Evolutionary conservation across 1,140 invertebrate genomes (phyloP), one percentile per base, ranked within the genome.

Genomic region (Drosophila kohkoa): DNA sequence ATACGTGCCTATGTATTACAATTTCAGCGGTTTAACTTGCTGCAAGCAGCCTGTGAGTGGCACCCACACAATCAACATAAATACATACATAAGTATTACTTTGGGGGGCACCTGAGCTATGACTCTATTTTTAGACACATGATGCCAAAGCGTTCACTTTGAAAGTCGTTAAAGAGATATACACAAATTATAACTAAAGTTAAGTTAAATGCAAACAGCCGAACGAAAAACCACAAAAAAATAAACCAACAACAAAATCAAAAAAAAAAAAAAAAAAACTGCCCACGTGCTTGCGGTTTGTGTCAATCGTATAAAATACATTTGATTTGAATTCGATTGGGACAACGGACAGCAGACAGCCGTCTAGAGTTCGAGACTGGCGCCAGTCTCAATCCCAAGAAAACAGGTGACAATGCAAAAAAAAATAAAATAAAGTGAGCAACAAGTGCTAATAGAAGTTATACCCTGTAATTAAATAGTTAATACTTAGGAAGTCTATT

Each of bases 141-240:
- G 83, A 87, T 80, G 83, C 57, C 68, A 74, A 68, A 66, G 59
- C 72, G 66, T 71, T 69, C 79, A 62, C 75, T 80, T 81, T 67
- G 75, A 78, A 77, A 88, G 83, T 77, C 70, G 80, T 82, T 86
- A 79, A 73, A 81, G 52, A 72, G 78, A 71, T 62, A 66, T 77
- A 79, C 82, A 88, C 83, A 86, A 82, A 88, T 86, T 86, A 88
- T 86, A 88, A 88, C 76, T 82, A 69, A 77, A 77, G 68, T 51
- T 63, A 45, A 71, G 66, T 71, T 71, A 79, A 82, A 82, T 82
- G 79, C 75, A 87, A 82, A 55, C 62, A 79, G 62, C 35, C 71
- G 10, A 72, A 62, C 43, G n/a, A 6, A 38, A 81, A 63, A 75
- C 62, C 68, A 64, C 70, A 69, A 74, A 75, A 74, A 65, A 25